Evolutionary conservation across 2,888 invertebrate genomes (phyloP), one percentile per base, ranked within the genome.

Genomic region (Cybosia mesomella): DNA sequence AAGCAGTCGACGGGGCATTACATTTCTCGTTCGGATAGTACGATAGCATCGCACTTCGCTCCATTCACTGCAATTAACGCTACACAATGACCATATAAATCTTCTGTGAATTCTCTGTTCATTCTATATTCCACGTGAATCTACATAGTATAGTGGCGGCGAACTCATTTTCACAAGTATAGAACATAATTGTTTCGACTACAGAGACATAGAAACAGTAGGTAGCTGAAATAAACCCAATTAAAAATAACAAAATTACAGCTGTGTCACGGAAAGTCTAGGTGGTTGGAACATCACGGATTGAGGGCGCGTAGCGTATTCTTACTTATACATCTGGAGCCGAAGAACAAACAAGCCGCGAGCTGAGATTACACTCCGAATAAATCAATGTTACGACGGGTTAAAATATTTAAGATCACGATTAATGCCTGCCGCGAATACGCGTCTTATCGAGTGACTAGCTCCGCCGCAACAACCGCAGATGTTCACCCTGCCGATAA

Each of bases 331-430:
- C 91, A 91, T 93, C 92, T 92, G 86, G 86, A 93, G 93, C 91
- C 92, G 87, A 87, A 90, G 91, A 91, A 94, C 94, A 94, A 95
- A 95, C 94, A 95, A 92, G 90, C 93, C 92, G 88, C 91, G 91
- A 90, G 91, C 89, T 87, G 88, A 92, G 94, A 94, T 94, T 94
- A 94, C 89, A 90, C 87, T 89, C 80, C 85, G 91, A 92, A 95
- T 94, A 95, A 95, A 95, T 95, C 94, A 94, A 94, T 94, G 94
- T 93, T 94, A 92, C 93, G 91, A 92, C 92, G 94, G 92, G 94
- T 94, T 94, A 93, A 94, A 95, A 94, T 94, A 93, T 95, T 94
- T 93, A 94, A 94, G 92, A 92, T 91, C 88, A 90, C 93, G 94
- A 93, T 94, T 94, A 94, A 94, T 94, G 93, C 89, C 83, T 86